Base-by-base conservation (phyloP, 2,888 invertebrate genomes). In the Apomyelois bistriatella region DNA sequence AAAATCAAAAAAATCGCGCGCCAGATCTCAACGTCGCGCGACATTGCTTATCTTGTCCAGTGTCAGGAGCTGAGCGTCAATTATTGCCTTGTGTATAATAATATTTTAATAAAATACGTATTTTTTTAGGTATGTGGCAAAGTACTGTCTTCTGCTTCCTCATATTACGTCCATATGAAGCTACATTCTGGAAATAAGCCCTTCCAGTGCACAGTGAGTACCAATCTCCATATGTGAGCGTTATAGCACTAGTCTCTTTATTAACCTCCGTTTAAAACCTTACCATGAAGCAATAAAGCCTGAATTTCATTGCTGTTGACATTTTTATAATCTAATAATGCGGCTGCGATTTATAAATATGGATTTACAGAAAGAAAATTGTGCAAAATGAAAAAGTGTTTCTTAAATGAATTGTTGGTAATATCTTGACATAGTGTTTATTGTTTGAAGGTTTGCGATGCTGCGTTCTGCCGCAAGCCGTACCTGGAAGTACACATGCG, bases 131-230 rank as follows among this genome's bases (percentile, higher is more conserved):
- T 95, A 56, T 95, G 95, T 79, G 94, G 94, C 54, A 95, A 95
- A 89, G 93, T 95, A 57, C 81, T 95, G 59, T 95, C 95, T 53
- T 95, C 95, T 10, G 93, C 94, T 55, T 94, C 94, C 40, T 95
- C 94, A 62, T 95, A 95, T 77, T 95, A 95, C 76, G 95, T 95
- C 67, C 95, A 95, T 81, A 94, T 95, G 94, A 95, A 95, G 82
- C 91, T 95, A 62, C 95, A 95, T 84, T 95, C 95, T 17, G 94
- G 94, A 66, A 94, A 94, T 77, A 95, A 95, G 79, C 95, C 95
- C 58, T 95, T 94, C 82, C 94, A 93, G 72, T 95, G 95, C 85
- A 93, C 94, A 63, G 92, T 93, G 75, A 82, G 87, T 81, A 66
- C 15, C 1, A 16, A 1, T 9, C 16, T 16, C 13, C 12, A 12